These are phyloP conservation scores for Catostylus mosaicus DNA, from an alignment of 30 jellyfish, hydroid and myxozoan species.

Conservation along the genomic window DNA sequence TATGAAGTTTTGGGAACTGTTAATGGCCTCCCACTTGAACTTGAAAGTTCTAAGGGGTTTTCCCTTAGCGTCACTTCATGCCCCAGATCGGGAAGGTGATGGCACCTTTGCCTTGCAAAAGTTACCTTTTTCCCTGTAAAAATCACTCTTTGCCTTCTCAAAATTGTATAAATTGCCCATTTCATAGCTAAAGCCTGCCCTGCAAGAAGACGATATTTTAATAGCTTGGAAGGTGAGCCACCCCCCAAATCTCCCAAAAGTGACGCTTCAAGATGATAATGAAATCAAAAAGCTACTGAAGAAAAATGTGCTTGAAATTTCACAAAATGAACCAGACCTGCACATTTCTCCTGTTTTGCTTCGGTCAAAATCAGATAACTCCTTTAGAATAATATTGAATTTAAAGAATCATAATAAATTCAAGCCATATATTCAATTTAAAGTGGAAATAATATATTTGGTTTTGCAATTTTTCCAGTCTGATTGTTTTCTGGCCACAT, in stretches of 20 bases:
- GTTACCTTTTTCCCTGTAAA: too few species aligned
- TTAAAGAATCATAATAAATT: conserved; percentile 6
- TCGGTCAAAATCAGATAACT: conserved; percentile 9
- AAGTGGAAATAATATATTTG: conserved; percentile 23
- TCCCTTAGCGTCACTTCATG: background rate
- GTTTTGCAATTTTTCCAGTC: background rate
- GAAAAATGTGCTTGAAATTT: conserved; percentile 18
- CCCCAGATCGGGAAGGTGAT: background rate
- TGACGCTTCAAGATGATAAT: background rate
- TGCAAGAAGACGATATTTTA: too few species aligned
- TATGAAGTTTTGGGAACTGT: conserved; percentile 11
- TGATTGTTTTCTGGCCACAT: conserved; percentile 12
- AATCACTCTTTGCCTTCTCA: too few species aligned
- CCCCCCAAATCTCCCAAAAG: too few species aligned
- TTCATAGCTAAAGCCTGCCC: too few species aligned
- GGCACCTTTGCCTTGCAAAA: background rate
- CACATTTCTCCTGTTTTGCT: conserved; percentile 41
- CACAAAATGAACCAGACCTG: conserved; percentile 13
- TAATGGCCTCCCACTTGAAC: conserved; percentile 4
- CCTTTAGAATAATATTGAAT: conserved; percentile 33
- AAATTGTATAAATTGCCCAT: too few species aligned
- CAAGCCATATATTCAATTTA: conserved; percentile 32
- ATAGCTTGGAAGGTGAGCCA: background rate
- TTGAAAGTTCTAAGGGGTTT: conserved; percentile 2
- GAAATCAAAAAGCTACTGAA: conserved; percentile 13